Evolutionary conservation across 2,888 invertebrate genomes (phyloP).

Genomic region (Plemyria rubiginata): DNA sequence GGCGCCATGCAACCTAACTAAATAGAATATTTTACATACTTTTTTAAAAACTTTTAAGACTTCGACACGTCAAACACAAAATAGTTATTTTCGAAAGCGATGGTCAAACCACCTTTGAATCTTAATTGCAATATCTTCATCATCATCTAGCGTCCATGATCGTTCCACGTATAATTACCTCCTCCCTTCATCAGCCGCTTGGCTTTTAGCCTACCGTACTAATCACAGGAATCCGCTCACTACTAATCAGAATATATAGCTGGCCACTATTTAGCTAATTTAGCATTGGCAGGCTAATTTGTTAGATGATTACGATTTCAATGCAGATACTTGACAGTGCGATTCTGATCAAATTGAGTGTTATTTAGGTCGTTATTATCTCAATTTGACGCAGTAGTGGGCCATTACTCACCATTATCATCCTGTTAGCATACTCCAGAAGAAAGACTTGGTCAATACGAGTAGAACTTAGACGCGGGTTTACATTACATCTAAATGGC

Average conservation of each 20-base stretch:
- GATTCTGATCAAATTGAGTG: neutral
- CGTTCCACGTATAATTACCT: conserved; percentile 17
- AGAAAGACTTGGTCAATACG: no score
- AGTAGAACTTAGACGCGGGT: no score
- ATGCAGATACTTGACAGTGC: neutral
- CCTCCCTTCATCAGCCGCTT: conserved; percentile 4
- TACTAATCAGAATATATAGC: conserved; percentile 31
- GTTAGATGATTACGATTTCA: conserved; percentile 15
- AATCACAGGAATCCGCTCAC: conserved; percentile 30
- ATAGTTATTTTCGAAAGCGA: no score
- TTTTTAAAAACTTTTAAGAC: no score
- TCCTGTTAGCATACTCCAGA: no score
- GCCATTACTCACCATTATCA: neutral
- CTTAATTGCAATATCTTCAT: neutral
- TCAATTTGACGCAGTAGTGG: neutral
- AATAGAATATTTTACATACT: no score
- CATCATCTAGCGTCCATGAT: conserved; percentile 17
- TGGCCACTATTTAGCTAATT: conserved; percentile 29
- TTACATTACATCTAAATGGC: no score
- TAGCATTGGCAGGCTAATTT: conserved; percentile 21
- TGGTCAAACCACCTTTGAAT: neutral
- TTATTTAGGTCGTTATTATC: neutral
- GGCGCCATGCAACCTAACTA: no score
- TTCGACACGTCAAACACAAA: no score
- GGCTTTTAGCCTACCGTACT: conserved; percentile 13